Evolutionary conservation across 2,888 invertebrate genomes (phyloP), one percentile per base, ranked within the genome.

Genomic region (Brenthis hecate): DNA sequence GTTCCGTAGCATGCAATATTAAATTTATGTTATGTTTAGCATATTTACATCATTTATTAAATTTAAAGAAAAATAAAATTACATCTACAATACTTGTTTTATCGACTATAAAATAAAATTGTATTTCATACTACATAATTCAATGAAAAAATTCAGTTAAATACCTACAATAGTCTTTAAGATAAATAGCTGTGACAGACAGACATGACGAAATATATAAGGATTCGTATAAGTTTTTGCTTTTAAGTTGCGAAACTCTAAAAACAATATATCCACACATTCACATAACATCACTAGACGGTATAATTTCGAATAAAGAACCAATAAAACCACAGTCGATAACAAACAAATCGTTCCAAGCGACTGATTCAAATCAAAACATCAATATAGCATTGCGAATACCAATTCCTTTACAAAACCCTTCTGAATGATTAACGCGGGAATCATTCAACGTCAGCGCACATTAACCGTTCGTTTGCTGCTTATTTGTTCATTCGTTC

Each of bases 371-470:
- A 64, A 72, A 74, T 74, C 73, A 72, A 73, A 74, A 70, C 73
- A 72, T 72, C 74, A 74, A 74, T 74, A 74, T 73, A 74, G 72
- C 73, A 69, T 62, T 68, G 70, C 68, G 62, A 69, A 73, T 66
- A 65, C 70, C 68, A 65, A 72, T 73, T 71, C 63, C 66, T 65
- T 69, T 70, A 61, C 32, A 65, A 65, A 68, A 72, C 65, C 70
- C 72, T 66, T 72, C 72, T 69, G 74, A 67, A 74, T 76, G 76
- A 78, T 78, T 75, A 75, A 78, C 74, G 71, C 63, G 68, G 53
- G 70, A 75, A 75, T 77, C 76, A 74, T 74, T 77, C 77, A 74
- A 74, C 70, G 76, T 77, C 76, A 71, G 71, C 71, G 72, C 60
- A 74, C 72, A 74, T 76, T 74, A 74, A 73, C 72, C 74, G 75